Evolutionary conservation across 2,888 invertebrate genomes (phyloP).

Genomic region (Cetonia aurata): DNA sequence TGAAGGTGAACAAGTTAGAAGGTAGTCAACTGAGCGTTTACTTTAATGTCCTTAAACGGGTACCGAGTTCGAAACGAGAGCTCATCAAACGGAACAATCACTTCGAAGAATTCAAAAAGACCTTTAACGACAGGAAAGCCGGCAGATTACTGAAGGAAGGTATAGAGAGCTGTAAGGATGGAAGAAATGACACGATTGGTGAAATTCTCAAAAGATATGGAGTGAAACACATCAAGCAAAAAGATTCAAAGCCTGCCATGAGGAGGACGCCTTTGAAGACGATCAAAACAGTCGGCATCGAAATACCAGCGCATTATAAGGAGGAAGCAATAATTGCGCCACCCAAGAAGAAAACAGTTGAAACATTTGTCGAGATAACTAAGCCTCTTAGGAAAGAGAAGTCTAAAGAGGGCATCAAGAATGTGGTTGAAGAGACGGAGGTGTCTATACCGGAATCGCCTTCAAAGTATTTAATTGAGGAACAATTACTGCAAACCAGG

Average conservation of each 20-base stretch:
- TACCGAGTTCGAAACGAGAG: conserved; percentile 42
- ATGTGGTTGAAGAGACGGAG: conserved; percentile 12
- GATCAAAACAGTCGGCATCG: conserved; percentile 48
- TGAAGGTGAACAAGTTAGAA: conserved; percentile 50
- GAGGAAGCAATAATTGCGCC: conserved; percentile 42
- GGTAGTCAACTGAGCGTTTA: conserved; percentile 37
- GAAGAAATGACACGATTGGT: background rate
- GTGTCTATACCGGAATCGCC: background rate
- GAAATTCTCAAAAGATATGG: conserved; percentile 40
- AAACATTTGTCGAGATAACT: conserved; percentile 1
- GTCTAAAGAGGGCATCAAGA: conserved; percentile 10
- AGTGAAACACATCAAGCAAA: conserved; percentile 15
- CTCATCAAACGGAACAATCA: conserved; percentile 45
- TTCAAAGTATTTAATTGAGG: conserved; percentile 35
- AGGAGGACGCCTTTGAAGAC: conserved; percentile 45
- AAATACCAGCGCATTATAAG: conserved; percentile 42
- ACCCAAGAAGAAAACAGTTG: conserved; percentile 26
- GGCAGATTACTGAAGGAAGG: conserved; percentile 11
- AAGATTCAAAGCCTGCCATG: conserved; percentile 41
- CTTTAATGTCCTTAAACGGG: conserved; percentile 23
- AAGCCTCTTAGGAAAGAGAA: conserved; percentile 33
- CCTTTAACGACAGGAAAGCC: background rate
- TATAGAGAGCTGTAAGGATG: background rate
- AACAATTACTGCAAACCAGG: conserved; percentile 49
- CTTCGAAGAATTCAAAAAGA: conserved; percentile 49